A percentile compares a stretch with the other conserved stretches of the same genome.
Evolutionary conservation across 2,888 invertebrate genomes (phyloP).

Genomic region (Bruchidius siliquastri): DNA sequence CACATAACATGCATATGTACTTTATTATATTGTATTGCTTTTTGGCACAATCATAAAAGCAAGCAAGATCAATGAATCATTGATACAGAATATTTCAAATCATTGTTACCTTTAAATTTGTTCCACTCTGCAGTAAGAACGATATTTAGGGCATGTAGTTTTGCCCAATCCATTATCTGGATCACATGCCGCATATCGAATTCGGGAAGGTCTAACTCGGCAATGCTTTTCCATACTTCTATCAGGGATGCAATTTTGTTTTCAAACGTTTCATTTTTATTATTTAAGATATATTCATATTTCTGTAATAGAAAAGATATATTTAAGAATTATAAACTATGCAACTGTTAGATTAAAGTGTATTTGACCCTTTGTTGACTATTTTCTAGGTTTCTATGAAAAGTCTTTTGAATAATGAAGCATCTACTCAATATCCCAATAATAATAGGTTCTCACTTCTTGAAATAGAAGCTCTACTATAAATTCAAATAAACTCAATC

Average conservation of each 20-base stretch:
- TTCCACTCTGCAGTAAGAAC: conserved; percentile 45
- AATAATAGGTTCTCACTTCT: too few species aligned
- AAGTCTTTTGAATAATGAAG: too few species aligned
- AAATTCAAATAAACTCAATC: not conserved
- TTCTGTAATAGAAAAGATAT: conserved; percentile 33
- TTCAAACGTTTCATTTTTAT: conserved; percentile 36
- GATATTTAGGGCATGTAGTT: conserved; percentile 43
- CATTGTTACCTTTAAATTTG: conserved; percentile 36
- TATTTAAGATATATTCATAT: conserved; percentile 40
- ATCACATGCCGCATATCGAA: conserved; percentile 38
- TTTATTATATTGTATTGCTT: too few species aligned
- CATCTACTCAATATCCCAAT: too few species aligned
- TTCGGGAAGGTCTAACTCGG: conserved; percentile 32
- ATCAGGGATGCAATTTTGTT: conserved; percentile 39
- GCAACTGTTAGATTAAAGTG: too few species aligned
- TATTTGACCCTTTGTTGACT: too few species aligned
- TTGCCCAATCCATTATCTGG: conserved; percentile 44
- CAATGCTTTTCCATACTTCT: conserved; percentile 40
- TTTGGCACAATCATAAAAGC: too few species aligned
- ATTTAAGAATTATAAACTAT: not conserved
- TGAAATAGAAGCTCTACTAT: too few species aligned
- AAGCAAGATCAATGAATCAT: not conserved
- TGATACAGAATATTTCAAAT: too few species aligned
- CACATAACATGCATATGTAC: too few species aligned
- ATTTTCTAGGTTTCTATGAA: too few species aligned